Evolutionary conservation across 37 sponge, comb jelly and placozoan species (phyloP).

Genomic region (Agelas oroides): DNA sequence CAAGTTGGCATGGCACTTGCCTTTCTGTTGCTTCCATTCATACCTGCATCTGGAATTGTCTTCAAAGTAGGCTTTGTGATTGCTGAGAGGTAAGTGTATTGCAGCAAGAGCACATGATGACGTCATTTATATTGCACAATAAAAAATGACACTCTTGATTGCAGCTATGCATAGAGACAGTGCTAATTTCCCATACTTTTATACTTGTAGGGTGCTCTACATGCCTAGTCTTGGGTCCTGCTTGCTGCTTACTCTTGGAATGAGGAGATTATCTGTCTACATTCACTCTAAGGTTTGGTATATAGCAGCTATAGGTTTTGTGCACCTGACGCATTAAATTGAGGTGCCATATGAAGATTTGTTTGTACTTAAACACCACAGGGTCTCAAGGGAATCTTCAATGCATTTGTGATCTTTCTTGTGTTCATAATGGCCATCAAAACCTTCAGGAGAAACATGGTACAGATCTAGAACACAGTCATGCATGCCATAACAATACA

Average conservation of each 20-base stretch:
- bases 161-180: no score
- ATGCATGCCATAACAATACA: no score
- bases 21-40: conserved; percentile 78
- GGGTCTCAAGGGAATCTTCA: no score
- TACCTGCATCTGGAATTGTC: conserved; percentile 81
- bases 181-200: no score
- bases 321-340: not conserved
- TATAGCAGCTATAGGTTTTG: not conserved
- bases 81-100: conserved; percentile 75
- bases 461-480: conserved; percentile 2
- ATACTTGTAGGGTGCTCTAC: conserved; percentile 74
- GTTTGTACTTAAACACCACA: no score
- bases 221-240: conserved; percentile 88
- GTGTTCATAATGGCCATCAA: conserved; percentile 58
- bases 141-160: no score
- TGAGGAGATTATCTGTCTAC: conserved; percentile 9
- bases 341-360: no score
- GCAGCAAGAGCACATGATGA: not conserved
- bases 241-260: conserved; percentile 74
- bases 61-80: conserved; percentile 91
- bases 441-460: conserved; percentile 66
- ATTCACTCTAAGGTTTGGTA: not conserved
- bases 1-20: conserved; percentile 69
- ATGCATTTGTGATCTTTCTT: conserved; percentile 10
- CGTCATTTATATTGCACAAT: no score